Base-by-base conservation (phyloP, 2,113 vertebrate species). In the Engraulis encrasicolus region DNA sequence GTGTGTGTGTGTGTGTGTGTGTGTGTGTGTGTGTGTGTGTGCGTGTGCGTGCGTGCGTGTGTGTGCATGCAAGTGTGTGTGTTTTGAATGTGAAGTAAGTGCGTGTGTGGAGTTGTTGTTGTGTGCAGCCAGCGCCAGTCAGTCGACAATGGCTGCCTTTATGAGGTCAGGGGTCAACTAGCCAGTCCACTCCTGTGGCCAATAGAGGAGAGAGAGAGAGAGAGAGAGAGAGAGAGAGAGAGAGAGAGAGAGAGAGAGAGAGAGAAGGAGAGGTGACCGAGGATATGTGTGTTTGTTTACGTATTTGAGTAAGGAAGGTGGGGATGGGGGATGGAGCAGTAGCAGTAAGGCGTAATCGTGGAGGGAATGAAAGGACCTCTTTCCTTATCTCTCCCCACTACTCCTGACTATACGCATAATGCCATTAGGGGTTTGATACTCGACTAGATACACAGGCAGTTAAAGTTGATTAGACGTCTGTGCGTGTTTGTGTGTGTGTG, bases 391-490 rank as follows among this genome's bases (percentile, higher is more conserved):
- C 19, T 20, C 20, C n/a, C 52, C 52, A 14, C 61, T 34, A 31
- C 27, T 34, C n/a, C 1, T 31, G 61, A 71, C 31, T 34, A 66
- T 71, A 66, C 23, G 1, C 58, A 66, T 66, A n/a, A 66, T 31
- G 11, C 1, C 61, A 71, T 71, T 71, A 71, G 11, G 11, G 23
- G 4, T 71, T 71, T 17, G 23, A 71, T 34, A 34, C 23, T 2
- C 27, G 34, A 31, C 3, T 23, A 23, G 3, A 34, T 71, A 31
- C 31, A 34, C 23, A 27, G 58, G 31, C 61, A 71, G 61, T 86
- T 81, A n/a, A n/a, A n/a, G n/a, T n/a, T 85, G 86, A 90, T 86
- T 78, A 87, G 78, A 3, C 40, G 3, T 3, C 1, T 71, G 27
- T 34, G 0, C 4, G 61, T 31, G 61, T 34, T 11, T 71, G 12